phyloP scores from a whole-genome alignment of 2,888 invertebrate species.

The Lasioglossum leucozonium region DNA sequence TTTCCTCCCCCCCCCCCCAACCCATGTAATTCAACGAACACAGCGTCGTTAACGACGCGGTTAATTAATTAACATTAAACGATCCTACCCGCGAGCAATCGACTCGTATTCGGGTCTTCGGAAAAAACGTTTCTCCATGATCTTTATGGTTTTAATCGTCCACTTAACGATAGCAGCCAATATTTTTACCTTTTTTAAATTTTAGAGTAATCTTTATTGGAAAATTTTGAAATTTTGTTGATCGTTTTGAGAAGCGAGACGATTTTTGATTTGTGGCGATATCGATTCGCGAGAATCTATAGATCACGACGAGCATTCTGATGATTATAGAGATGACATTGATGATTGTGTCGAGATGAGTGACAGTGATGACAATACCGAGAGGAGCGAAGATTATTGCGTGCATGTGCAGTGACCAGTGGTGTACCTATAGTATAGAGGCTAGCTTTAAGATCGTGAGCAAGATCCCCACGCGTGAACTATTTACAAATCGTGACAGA shows the following conservation, averaged over 20 bases:
- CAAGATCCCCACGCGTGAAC: constrained; percentile 71
- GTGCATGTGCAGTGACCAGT: constrained; percentile 75
- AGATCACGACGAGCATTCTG: neutral
- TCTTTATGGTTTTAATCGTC: neutral
- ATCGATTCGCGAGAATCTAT: neutral
- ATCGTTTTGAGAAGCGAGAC: neutral
- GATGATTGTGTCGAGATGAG: constrained; percentile 46
- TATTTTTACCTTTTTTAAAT: too few species aligned
- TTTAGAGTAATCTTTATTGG: neutral
- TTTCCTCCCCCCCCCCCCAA: neutral
- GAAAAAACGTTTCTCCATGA: neutral
- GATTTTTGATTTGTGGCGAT: neutral
- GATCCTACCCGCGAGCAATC: neutral
- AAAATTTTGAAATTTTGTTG: neutral
- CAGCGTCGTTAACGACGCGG: neutral
- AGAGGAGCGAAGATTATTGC: constrained; percentile 75
- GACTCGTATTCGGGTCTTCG: neutral
- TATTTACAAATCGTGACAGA: constrained; percentile 65
- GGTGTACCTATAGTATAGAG: constrained; percentile 73
- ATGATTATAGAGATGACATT: neutral
- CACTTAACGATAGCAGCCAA: too few species aligned
- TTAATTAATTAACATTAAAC: neutral
- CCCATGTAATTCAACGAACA: neutral
- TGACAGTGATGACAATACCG: constrained; percentile 64
- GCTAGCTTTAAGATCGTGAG: constrained; percentile 72